A percentile compares a stretch with the other conserved stretches of the same genome.
These are phyloP conservation scores for Falco novaeseelandiae DNA, from an alignment of 2,797 vertebrate genomes.

Conservation along the genomic window DNA sequence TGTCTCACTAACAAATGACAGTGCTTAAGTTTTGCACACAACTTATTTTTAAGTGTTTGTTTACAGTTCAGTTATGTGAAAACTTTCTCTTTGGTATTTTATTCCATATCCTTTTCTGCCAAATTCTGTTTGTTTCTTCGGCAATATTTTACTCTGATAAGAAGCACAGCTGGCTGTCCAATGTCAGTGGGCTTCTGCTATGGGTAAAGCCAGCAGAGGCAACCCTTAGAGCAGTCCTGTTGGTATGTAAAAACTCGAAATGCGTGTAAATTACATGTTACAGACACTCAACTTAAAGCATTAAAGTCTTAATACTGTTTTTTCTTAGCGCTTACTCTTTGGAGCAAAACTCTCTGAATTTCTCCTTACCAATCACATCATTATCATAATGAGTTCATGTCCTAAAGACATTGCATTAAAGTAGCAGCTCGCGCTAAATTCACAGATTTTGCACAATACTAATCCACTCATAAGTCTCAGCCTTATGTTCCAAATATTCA, in stretches of 20 bases:
- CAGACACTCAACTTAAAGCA: background rate
- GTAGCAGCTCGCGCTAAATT: background rate
- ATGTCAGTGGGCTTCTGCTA: background rate
- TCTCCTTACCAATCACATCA: constrained; percentile 50
- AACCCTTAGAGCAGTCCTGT: background rate
- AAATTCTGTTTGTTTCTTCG: background rate
- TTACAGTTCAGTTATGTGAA: background rate
- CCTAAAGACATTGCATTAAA: constrained; percentile 57
- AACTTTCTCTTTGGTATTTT: background rate
- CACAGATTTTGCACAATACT: constrained; percentile 36
- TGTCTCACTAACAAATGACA: background rate
- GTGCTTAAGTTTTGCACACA: background rate
- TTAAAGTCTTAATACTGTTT: background rate
- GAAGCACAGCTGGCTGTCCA: rapidly evolving
- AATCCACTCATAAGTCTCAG: constrained; percentile 7
- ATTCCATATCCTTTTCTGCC: background rate
- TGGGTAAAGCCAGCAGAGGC: background rate
- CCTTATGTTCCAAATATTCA: background rate
- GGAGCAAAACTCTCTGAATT: constrained; percentile 42
- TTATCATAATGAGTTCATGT: constrained; percentile 62
- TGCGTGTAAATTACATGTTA: background rate
- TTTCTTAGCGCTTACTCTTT: constrained; percentile 17
- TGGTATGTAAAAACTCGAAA: background rate
- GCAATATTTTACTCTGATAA: background rate
- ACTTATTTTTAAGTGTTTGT: background rate